These are phyloP conservation scores for Chaenocephalus aceratus DNA, from an alignment of 2,113 vertebrate species.

Conservation along the genomic window DNA sequence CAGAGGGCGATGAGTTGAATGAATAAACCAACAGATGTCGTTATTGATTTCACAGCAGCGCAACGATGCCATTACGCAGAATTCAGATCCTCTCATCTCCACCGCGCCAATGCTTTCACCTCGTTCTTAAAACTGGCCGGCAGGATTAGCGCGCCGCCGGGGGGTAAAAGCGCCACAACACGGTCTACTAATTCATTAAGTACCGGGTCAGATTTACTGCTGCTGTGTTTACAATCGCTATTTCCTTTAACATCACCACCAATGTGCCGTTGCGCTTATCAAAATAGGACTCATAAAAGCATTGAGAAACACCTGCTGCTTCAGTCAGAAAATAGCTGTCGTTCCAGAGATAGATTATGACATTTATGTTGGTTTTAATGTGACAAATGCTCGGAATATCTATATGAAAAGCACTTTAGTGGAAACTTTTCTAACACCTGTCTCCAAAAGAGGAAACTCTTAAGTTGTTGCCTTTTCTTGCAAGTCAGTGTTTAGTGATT, in stretches of 20 bases:
- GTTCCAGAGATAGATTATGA: slow-evolving; percentile 13
- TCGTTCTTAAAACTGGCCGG: slow-evolving; percentile 49
- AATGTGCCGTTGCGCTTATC: slow-evolving; percentile 26
- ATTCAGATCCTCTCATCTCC: slow-evolving; percentile 50
- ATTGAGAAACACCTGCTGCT: slow-evolving; percentile 10
- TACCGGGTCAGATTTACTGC: slow-evolving; percentile 44
- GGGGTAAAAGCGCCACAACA: slow-evolving; percentile 19
- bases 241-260: slow-evolving; percentile 15
- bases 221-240: slow-evolving; percentile 22
- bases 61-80: slow-evolving; percentile 66
- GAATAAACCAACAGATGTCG: slow-evolving; percentile 71
- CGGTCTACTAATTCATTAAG: slow-evolving; percentile 49
- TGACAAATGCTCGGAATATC: slow-evolving; percentile 21
- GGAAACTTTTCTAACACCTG: slow-evolving; percentile 1
- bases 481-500: slow-evolving; percentile 1
- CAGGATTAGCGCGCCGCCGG: slow-evolving; percentile 43
- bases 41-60: slow-evolving; percentile 76
- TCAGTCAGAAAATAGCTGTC: not conserved
- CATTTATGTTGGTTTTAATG: slow-evolving; percentile 36
- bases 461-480: slow-evolving; percentile 2
- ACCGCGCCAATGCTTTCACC: slow-evolving; percentile 11
- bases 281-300: slow-evolving; percentile 37
- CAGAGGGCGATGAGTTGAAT: slow-evolving; percentile 60
- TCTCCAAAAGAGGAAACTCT: slow-evolving; percentile 13
- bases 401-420: slow-evolving; percentile 24